These are phyloP conservation scores for Schizopygopsis malacanthus DNA, from an alignment of 2,797 vertebrate genomes.

Conservation along the genomic window DNA sequence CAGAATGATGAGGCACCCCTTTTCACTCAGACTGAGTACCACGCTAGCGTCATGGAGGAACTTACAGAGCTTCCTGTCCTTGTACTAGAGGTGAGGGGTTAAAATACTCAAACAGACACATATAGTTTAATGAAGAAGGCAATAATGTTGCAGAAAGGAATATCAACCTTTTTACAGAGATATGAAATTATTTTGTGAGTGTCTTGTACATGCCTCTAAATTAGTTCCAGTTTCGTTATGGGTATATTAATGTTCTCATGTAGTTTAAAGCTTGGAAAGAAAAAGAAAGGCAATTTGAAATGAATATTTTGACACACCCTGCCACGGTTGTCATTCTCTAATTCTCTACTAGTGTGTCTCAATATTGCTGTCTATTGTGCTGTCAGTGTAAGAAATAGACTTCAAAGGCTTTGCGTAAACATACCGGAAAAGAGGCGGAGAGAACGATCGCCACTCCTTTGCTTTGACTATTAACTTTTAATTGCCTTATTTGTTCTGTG, in stretches of 20 bases:
- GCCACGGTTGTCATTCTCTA: slow-evolving; percentile 56
- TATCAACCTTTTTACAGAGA: slow-evolving; percentile 56
- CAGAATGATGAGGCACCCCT: slow-evolving; percentile 89
- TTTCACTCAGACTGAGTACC: slow-evolving; percentile 85
- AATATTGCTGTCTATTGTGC: slow-evolving; percentile 66
- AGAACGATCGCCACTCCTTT: slow-evolving; percentile 66
- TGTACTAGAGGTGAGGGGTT: slow-evolving; percentile 82
- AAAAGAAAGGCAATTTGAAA: slow-evolving; percentile 72
- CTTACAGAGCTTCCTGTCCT: slow-evolving; percentile 80
- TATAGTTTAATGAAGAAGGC: slow-evolving; percentile 22
- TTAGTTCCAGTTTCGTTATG: slow-evolving; percentile 41
- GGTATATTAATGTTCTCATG: slow-evolving; percentile 68
- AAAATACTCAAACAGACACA: slow-evolving; percentile 10
- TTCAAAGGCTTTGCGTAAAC: slow-evolving; percentile 78
- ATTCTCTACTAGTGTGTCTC: slow-evolving; percentile 55
- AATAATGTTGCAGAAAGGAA: slow-evolving; percentile 55
- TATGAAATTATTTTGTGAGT: slow-evolving; percentile 70
- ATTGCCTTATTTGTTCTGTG: slow-evolving; percentile 70
- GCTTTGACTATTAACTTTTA: slow-evolving; percentile 76
- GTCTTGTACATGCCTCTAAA: slow-evolving; percentile 60
- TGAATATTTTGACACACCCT: slow-evolving; percentile 70
- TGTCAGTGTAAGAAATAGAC: slow-evolving; percentile 65
- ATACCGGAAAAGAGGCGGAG: slow-evolving; percentile 68
- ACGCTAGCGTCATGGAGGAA: slow-evolving; percentile 82
- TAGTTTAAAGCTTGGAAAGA: slow-evolving; percentile 62